Conservation (phyloP, 2,888 invertebrate species). For the Anodontia alba region DNA sequence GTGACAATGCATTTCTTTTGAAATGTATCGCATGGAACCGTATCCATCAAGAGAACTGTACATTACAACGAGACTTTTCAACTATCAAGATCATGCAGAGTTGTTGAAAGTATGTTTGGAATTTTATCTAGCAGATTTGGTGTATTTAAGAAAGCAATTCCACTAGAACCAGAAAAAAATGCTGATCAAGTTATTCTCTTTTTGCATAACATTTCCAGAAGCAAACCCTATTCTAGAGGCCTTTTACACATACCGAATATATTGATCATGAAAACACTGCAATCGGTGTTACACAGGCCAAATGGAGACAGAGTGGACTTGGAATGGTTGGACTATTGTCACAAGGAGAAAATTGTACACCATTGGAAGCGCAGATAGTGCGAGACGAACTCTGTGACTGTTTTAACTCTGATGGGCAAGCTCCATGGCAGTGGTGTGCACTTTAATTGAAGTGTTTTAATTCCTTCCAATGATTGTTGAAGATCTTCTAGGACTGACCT, state of each 20-base stretch:
- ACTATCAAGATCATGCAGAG: slow-evolving; percentile 18
- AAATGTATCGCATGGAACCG: slow-evolving; percentile 51
- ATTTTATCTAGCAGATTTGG: slow-evolving; percentile 20
- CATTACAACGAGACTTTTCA: slow-evolving; percentile 6
- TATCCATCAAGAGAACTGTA: slow-evolving; percentile 32
- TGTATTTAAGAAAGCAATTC: slow-evolving; percentile 19
- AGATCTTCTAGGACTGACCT: slow-evolving; percentile 21
- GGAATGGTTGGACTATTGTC: neutral
- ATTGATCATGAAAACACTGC: slow-evolving; percentile 12
- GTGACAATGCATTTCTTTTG: slow-evolving; percentile 49
- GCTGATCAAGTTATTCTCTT: slow-evolving; percentile 24
- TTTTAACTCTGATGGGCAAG: slow-evolving; percentile 19
- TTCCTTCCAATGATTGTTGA: slow-evolving; percentile 20
- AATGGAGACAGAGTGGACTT: neutral
- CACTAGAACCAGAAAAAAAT: slow-evolving; percentile 27
- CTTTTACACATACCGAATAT: slow-evolving; percentile 12
- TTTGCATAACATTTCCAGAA: slow-evolving; percentile 27
- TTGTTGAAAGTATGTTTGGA: slow-evolving; percentile 31
- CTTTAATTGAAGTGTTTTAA: too few species aligned
- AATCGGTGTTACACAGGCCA: neutral
- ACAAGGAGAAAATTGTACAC: slow-evolving; percentile 14
- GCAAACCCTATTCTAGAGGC: neutral
- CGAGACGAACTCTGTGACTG: slow-evolving; percentile 29
- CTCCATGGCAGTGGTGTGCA: slow-evolving; percentile 29
- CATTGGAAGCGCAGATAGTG: neutral